Base-by-base conservation (phyloP, 1,140 invertebrate genomes). In the Hylyphantes graminicola region DNA sequence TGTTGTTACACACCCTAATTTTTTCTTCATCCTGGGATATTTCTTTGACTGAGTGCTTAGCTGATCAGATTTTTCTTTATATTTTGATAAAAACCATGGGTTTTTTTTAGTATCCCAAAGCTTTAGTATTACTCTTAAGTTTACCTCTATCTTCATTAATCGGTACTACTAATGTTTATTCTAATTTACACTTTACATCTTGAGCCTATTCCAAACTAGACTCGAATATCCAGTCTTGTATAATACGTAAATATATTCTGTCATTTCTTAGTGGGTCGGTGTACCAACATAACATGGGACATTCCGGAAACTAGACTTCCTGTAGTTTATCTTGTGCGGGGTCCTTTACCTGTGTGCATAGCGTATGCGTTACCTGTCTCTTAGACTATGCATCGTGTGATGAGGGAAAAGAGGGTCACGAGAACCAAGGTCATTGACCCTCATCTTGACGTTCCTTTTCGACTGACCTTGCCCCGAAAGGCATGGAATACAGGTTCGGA, bases 401-500 rank as follows among this genome's bases (percentile, higher is more conserved):
- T 61, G 12, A 17, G 54, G 17, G 54, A n/a, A 67, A 80, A 80
- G 50, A 48, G 79, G 79, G 79, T 81, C 79, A 81, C 67, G 11
- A 73, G 79, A 63, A 81, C 15, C 79, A 81, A 81, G 79, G 79
- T 81, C 79, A 61, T 61, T 81, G 79, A 81, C 79, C 48, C 63
- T 48, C 17, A 59, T 54, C 61, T 57, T 81, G 68, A 21, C 79
- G 79, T 81, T 81, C 79, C 68, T 81, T 73, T 59, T 59, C 55
- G 64, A 81, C 68, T 81, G 79, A 81, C 79, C 79, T 81, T 81
- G 79, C 67, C 79, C 65, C 17, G 68, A 73, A 81, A 80, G 48
- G 65, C 53, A 65, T 5, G 35, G 50, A 73, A 81, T 81, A 73
- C 79, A 63, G 67, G 79, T 81, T 81, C 55, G 12, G 53, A 64